Conservation (phyloP, 1,140 invertebrate genomes). For the Archivesica marissinica region DNA sequence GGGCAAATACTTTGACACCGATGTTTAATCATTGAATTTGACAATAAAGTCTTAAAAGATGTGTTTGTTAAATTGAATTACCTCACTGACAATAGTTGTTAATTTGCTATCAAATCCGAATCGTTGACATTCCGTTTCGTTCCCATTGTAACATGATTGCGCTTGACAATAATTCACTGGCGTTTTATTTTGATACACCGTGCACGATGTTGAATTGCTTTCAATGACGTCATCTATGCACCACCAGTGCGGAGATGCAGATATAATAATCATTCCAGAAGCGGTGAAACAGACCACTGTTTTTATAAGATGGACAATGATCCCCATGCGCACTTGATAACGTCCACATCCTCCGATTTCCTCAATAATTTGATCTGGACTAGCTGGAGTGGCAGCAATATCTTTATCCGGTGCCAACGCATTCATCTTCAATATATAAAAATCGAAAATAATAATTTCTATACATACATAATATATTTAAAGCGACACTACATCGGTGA, state of each 20-base stretch:
- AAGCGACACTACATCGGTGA: no score
- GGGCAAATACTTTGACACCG: no score
- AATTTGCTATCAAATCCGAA: conserved; percentile 2
- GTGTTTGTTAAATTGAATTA: no score
- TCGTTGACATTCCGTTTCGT: not conserved
- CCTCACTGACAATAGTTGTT: conserved; percentile 29
- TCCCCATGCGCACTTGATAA: conserved; percentile 2
- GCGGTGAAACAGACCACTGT: conserved; percentile 7
- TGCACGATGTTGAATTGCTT: not conserved
- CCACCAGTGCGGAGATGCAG: conserved; percentile 20
- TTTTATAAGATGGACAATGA: conserved; percentile 21
- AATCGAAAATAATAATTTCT: no score
- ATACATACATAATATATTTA: no score
- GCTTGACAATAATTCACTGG: not conserved
- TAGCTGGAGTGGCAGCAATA: not conserved
- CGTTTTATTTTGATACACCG: not conserved
- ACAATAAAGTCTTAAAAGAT: no score
- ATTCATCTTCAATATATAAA: not conserved
- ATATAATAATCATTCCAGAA: conserved; percentile 29
- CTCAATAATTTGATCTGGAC: conserved; percentile 40
- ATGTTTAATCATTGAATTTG: no score
- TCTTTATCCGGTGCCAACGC: not conserved
- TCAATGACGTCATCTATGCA: not conserved
- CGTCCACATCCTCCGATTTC: conserved; percentile 30
- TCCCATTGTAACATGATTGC: not conserved